Percentiles rank a stretch among this genome's conserved stretches.
Conservation (phyloP, 1,140 invertebrate genomes). For the Cataglyphis hispanica region DNA sequence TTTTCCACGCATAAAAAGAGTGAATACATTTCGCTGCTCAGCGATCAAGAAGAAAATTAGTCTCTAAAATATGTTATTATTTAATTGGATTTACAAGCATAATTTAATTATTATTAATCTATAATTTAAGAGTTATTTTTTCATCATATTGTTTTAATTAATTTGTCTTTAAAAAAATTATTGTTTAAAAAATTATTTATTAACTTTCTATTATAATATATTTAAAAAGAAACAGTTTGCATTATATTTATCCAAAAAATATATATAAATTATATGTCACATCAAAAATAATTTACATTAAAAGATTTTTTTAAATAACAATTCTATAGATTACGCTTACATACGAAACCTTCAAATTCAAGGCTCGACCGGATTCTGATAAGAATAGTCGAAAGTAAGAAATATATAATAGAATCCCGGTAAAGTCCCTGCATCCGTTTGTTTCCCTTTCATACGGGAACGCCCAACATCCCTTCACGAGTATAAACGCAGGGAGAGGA, state of each 20-base stretch:
- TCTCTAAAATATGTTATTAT: neutral
- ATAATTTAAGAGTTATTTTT: neutral
- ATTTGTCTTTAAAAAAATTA: neutral
- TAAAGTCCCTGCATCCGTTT: neutral
- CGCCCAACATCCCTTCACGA: slow-evolving; percentile 22
- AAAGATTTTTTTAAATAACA: neutral
- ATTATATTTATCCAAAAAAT: neutral
- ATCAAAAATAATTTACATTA: neutral
- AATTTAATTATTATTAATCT: slow-evolving; percentile 2
- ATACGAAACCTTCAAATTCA: neutral
- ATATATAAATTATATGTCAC: neutral
- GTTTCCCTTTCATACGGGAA: neutral
- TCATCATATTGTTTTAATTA: neutral
- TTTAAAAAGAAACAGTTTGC: neutral
- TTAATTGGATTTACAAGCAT: neutral
- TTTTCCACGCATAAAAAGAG: slow-evolving; percentile 42
- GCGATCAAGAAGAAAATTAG: neutral
- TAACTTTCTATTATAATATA: neutral
- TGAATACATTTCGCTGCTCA: neutral
- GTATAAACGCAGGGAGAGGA: slow-evolving; percentile 20
- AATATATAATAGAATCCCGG: too few relatives aligned
- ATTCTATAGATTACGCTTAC: neutral
- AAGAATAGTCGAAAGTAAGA: slow-evolving; percentile 8
- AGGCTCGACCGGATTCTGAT: neutral
- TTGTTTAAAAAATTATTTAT: neutral